Evolutionary conservation across 92 coral and sea anemone species (phyloP).

Genomic region (Isaurus tuberculatus): DNA sequence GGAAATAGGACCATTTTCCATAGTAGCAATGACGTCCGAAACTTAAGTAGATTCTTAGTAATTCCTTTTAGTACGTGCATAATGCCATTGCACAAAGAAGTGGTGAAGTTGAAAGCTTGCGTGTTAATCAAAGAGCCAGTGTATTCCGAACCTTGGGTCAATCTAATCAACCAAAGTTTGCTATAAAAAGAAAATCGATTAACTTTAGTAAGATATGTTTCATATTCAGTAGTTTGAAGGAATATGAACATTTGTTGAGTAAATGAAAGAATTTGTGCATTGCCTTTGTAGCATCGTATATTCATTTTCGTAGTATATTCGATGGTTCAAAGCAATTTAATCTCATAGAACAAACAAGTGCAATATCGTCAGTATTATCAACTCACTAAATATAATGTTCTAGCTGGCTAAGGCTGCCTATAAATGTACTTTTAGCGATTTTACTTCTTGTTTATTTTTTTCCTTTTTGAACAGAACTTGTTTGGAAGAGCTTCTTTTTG

Average conservation of each 20-base stretch:
- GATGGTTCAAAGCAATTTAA: not conserved
- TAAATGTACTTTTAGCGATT: not conserved
- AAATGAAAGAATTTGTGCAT: no score
- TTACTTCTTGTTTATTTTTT: not conserved
- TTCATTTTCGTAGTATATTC: no score
- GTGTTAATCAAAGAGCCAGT: not conserved
- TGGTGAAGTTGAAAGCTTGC: not conserved
- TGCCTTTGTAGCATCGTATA: no score
- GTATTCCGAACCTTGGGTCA: not conserved
- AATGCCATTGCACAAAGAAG: not conserved
- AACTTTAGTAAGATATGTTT: no score
- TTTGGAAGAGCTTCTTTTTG: not conserved
- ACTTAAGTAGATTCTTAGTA: not conserved
- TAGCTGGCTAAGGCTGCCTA: not conserved
- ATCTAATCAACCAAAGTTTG: not conserved
- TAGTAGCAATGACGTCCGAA: slow-evolving; percentile 28
- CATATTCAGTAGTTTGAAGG: no score
- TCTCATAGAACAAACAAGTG: slow-evolving; percentile 11
- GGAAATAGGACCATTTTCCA: slow-evolving; percentile 17
- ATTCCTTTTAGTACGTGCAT: not conserved
- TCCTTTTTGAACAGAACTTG: not conserved
- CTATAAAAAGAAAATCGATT: not conserved
- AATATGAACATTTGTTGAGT: no score
- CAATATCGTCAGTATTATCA: not conserved
- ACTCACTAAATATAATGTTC: not conserved